phyloP scores from a whole-genome alignment of 2,797 vertebrate species.

The Ataeniobius toweri region DNA sequence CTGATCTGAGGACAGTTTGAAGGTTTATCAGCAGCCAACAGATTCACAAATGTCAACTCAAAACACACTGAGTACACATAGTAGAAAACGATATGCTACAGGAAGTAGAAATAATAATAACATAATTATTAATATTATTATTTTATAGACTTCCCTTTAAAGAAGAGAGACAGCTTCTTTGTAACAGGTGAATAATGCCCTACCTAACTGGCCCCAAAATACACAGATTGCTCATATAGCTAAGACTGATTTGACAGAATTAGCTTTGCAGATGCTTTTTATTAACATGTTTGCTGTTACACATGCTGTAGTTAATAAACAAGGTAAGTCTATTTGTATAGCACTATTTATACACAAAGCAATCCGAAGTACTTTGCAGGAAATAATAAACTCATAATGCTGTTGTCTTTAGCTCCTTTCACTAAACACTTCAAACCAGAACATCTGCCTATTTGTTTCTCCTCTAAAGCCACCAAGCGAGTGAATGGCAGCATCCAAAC shows the following conservation, averaged over 20 bases:
- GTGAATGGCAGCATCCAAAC: background rate
- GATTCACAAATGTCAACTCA: background rate
- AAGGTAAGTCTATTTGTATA: no score
- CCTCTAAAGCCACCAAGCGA: background rate
- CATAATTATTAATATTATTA: no score
- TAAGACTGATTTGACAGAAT: background rate
- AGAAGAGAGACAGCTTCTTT: background rate
- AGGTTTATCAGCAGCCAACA: background rate
- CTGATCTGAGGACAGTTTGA: constrained; percentile 2
- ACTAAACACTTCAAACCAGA: background rate
- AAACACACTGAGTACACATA: background rate
- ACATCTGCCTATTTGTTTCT: background rate
- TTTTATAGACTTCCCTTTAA: background rate
- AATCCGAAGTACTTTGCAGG: no score
- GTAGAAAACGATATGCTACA: background rate
- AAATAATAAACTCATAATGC: no score
- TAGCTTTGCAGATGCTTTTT: no score
- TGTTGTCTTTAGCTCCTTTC: no score
- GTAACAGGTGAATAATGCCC: background rate
- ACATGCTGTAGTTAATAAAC: no score
- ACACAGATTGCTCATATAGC: background rate
- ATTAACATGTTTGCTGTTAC: no score
- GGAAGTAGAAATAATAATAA: background rate
- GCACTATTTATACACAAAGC: no score
- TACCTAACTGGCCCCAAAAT: background rate